Evolutionary conservation across 2,797 vertebrate genomes (phyloP), one percentile per base, ranked within the genome.

Genomic region (Schizopygopsis malacanthus): DNA sequence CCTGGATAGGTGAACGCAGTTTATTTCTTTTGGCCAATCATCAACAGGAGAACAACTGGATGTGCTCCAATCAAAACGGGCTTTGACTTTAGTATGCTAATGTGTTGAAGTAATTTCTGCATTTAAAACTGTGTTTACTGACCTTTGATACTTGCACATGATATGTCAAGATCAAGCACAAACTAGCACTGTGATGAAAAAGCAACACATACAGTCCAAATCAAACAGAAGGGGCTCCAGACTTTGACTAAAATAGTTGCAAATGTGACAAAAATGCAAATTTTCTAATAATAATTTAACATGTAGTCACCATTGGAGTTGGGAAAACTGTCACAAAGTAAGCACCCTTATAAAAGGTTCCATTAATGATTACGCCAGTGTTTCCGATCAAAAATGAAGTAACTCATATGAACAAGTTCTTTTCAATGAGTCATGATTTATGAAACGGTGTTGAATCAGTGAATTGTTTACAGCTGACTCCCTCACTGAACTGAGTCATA

Each of bases 21-120:
- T 85, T 90, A 83, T 79, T 84, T 78, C n/a, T 73, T 71, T 84
- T 20, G 79, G 84, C 82, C 70, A 82, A 79, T 70, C 56, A 73
- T 82, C 73, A 71, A 37, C 39, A 78, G 52, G 13, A 63, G 39
- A 88, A 82, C 81, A 83, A 52, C 56, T 83, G 84, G 47, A 81
- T n/a, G 18, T 70, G 22, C 39, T 82, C 83, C 85, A 75, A 20
- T 54, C 45, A 41, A 87, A 89, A 86, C 85, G 67, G 76, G 43
- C 43, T 78, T 75, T 54, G 22, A 81, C 25, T 85, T 72, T 39
- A 73, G 25, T 83, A 86, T 87, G 87, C 79, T 85, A 84, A 89
- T 78, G 65, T 80, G n/a, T 69, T 76, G 45, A 59, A 85, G 52
- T 50, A 63, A 50, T 65, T 78, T 15, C 37, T 61, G 50, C 54